Evolutionary conservation across 2,888 invertebrate genomes (phyloP).

Genomic region (Laspeyria flexula): DNA sequence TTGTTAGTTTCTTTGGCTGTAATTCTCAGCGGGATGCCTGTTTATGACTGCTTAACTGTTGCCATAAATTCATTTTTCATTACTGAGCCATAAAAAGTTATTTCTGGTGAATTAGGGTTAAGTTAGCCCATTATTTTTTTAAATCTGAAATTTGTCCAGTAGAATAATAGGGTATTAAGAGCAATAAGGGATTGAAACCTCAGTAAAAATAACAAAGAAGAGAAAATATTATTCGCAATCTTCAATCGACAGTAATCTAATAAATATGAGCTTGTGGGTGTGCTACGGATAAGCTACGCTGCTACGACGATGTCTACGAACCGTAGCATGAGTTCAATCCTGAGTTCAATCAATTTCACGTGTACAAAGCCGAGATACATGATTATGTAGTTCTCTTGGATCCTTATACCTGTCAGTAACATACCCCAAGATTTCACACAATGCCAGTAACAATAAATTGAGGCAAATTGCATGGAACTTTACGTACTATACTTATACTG

Average conservation of each 20-base stretch:
- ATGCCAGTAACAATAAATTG: too few relatives aligned
- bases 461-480: too few relatives aligned
- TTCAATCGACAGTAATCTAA: background rate
- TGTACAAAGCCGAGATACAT: background rate
- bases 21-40: conserved; percentile 4
- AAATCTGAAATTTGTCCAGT: background rate
- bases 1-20: conserved; percentile 12
- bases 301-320: conserved; percentile 11
- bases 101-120: too few relatives aligned
- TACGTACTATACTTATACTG: too few relatives aligned
- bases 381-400: too few relatives aligned
- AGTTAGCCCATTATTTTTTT: background rate
- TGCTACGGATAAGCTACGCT: conserved; percentile 25
- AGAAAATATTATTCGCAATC: background rate
- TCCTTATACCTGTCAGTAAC: too few relatives aligned
- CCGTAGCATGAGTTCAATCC: background rate
- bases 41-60: conserved; percentile 15
- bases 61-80: background rate
- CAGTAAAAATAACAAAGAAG: background rate
- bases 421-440: too few relatives aligned
- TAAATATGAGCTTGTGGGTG: background rate
- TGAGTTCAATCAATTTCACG: background rate
- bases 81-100: background rate
- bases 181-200: too few relatives aligned
- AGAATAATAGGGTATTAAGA: too few relatives aligned